Percentiles rank a stretch among this genome's conserved stretches.
Conservation (phyloP, 2,797 vertebrate genomes). For the Tachyglossus aculeatus region DNA sequence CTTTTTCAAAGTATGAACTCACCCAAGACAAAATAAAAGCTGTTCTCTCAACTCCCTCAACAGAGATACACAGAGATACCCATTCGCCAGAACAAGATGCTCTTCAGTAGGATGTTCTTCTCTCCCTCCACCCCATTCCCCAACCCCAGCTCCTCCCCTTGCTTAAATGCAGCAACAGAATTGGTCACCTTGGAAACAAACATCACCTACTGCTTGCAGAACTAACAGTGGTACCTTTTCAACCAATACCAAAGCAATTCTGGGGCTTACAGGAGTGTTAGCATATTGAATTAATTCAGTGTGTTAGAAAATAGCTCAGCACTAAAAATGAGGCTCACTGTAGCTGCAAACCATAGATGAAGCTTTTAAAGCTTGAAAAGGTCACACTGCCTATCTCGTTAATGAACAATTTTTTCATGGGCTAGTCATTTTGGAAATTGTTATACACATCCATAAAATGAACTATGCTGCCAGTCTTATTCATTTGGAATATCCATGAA, state of each 20-base stretch:
- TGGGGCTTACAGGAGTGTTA: slow-evolving; percentile 75
- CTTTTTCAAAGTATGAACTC: neutral
- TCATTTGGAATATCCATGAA: slow-evolving; percentile 56
- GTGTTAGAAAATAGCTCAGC: slow-evolving; percentile 71
- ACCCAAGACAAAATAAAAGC: slow-evolving; percentile 28
- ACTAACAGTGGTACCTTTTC: slow-evolving; percentile 95
- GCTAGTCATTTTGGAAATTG: slow-evolving; percentile 61
- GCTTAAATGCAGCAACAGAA: slow-evolving; percentile 73
- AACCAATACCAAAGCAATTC: slow-evolving; percentile 76
- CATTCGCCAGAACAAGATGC: slow-evolving; percentile 71
- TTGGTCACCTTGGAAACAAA: slow-evolving; percentile 85
- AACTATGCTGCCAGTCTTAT: slow-evolving; percentile 65
- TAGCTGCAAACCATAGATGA: slow-evolving; percentile 70
- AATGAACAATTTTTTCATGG: slow-evolving; percentile 30
- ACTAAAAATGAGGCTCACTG: slow-evolving; percentile 61
- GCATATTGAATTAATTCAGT: slow-evolving; percentile 76
- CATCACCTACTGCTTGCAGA: slow-evolving; percentile 91
- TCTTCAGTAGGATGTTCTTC: slow-evolving; percentile 77
- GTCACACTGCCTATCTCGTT: slow-evolving; percentile 58
- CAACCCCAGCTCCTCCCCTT: slow-evolving; percentile 35
- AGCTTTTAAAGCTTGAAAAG: slow-evolving; percentile 42
- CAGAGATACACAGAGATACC: slow-evolving; percentile 4
- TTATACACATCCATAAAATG: slow-evolving; percentile 51
- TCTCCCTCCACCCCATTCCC: slow-evolving; percentile 42
- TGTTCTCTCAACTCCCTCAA: neutral